Evolutionary conservation across 2,113 vertebrate species (phyloP).

Genomic region (Halcyon malimbica): DNA sequence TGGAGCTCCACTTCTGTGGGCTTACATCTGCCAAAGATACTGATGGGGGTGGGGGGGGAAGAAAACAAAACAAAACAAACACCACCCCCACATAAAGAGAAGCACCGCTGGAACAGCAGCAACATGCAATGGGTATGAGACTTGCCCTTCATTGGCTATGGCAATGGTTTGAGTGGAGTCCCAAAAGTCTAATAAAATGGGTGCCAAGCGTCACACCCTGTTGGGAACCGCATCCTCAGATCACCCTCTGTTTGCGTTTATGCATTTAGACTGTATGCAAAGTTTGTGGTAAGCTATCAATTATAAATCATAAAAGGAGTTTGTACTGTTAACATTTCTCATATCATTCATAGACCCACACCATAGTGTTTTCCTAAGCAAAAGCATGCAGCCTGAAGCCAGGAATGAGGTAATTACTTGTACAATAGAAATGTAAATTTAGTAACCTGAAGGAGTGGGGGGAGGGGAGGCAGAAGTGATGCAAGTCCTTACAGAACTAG

Average conservation of each 20-base stretch:
- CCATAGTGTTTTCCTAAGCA: neutral
- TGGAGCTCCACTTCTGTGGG: neutral
- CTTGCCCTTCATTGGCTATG: accelerated
- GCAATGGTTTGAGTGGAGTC: neutral
- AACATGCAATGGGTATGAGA: accelerated
- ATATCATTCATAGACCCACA: neutral
- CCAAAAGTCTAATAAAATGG: neutral
- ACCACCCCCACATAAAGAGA: too few species aligned
- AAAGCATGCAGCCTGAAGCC: neutral
- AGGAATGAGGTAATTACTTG: conserved; percentile 25
- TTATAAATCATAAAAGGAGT: neutral
- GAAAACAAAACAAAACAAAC: too few species aligned
- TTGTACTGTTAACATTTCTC: neutral
- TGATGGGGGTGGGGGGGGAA: too few species aligned
- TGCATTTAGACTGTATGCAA: neutral
- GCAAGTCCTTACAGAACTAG: neutral
- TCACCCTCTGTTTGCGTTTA: neutral
- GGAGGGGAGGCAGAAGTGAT: neutral
- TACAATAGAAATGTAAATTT: conserved; percentile 20
- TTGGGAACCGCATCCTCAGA: neutral
- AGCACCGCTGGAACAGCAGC: neutral
- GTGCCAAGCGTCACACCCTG: accelerated
- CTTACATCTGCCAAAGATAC: neutral
- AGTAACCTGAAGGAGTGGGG: neutral
- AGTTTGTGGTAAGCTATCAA: neutral